phyloP scores from a whole-genome alignment of 2,113 vertebrate species.

The Cheirogaleus medius region DNA sequence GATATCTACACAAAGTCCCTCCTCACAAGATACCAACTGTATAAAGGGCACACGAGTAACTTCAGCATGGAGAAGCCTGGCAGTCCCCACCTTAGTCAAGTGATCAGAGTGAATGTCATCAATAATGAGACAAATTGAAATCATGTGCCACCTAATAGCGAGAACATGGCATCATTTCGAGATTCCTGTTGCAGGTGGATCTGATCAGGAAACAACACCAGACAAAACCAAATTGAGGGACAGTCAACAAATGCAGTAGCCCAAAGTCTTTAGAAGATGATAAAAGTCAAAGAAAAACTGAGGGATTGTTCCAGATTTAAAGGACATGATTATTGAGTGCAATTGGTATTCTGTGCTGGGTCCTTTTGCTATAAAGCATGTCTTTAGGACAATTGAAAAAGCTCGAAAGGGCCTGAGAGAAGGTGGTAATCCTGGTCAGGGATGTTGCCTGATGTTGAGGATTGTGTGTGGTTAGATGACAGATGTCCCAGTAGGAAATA shows the following conservation, averaged over 20 bases:
- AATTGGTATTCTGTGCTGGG: not conserved
- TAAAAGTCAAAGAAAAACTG: not conserved
- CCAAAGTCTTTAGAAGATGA: not conserved
- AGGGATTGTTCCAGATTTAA: not conserved
- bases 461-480: not conserved
- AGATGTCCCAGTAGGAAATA: not conserved
- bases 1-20: not conserved
- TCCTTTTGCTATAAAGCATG: not conserved
- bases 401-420: not conserved
- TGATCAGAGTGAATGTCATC: not conserved
- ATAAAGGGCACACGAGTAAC: too few species aligned
- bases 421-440: not conserved
- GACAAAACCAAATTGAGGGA: not conserved
- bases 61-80: not conserved
- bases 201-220: not conserved
- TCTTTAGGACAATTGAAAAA: not conserved
- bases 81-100: not conserved
- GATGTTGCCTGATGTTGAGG: not conserved
- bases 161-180: not conserved
- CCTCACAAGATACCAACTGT: not conserved
- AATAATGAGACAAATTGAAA: not conserved
- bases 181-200: not conserved
- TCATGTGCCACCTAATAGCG: not conserved
- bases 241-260: not conserved
- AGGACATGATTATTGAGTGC: not conserved